Base-by-base conservation (phyloP, 1,140 invertebrate species). In the Neelides sp. region DNA sequence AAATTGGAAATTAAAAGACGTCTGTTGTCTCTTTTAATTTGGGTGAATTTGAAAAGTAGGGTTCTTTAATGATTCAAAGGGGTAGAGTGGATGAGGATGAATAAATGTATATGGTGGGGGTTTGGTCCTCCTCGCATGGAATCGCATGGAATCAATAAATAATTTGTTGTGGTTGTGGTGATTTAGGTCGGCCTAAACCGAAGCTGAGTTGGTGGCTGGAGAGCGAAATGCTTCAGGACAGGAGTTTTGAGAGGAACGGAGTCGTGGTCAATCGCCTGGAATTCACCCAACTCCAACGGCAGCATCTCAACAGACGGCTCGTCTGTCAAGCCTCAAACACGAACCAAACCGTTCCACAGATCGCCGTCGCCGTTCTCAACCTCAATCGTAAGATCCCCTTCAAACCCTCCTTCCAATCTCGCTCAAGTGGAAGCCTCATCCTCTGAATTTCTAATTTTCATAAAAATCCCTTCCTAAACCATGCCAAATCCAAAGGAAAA, bases 241-340 rank as follows among this genome's bases (percentile, higher is more conserved):
- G 82, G 4, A 86, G 75, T 66, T 79, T 81, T 55, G 74, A 78
- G 57, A 71, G 77, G 26, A 60, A 52, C n/a, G 80, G 78, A 1
- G 66, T 79, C 24, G 83, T 83, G 30, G 73, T 83, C 55, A 88
- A 88, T 70, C 78, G 79, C 52, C 71, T 88, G 58, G 77, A 75
- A 34, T 85, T 82, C 65, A 76, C 78, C 19, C 79, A 77, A 58
- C 73, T 87, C 42, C 78, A 79, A 3, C 67, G 83, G 13, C 79
- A 84, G 65, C 82, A 89, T 68, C 73, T 86, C 28, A 79, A 84
- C 59, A 74, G 79, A 28, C 70, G 80, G 54, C 77, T 88, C 48
- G 77, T 83, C 50, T 88, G 85, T 68, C 81, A 87, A 65, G 85
- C 85, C 7, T 80, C 78, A 64, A 91, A 91, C 67, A 89, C 84